Percentiles rank a stretch among this genome's conserved stretches.
Conservation (phyloP, 2,797 vertebrate species). For the Anguilla megastoma region DNA sequence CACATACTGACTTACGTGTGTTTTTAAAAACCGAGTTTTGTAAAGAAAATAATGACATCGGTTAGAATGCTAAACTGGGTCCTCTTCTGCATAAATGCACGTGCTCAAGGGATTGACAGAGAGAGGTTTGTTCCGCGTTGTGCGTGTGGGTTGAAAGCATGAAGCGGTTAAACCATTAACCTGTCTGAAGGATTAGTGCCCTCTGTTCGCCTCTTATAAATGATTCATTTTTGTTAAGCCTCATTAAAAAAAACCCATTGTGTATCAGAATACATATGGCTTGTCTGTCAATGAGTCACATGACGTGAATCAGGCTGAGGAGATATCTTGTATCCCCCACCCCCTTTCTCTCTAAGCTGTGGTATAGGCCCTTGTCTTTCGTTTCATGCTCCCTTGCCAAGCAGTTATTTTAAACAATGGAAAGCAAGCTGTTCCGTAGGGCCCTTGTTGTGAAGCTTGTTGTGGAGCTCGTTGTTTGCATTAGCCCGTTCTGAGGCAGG, state of each 20-base stretch:
- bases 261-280: conserved; percentile 22
- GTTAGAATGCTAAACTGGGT: not conserved
- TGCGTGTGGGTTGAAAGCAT: conserved; percentile 6
- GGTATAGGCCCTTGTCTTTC: not conserved
- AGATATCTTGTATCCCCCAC: not conserved
- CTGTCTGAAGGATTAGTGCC: conserved; percentile 15
- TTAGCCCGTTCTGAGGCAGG: not conserved
- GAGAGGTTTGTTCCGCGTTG: not conserved
- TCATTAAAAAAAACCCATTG: conserved; percentile 6
- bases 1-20: not conserved
- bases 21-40: not conserved
- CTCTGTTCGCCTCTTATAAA: conserved; percentile 8
- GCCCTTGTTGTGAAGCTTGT: not conserved
- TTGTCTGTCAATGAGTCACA: not conserved
- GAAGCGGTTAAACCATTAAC: conserved; percentile 15
- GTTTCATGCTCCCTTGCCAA: not conserved
- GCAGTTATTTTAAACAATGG: not conserved
- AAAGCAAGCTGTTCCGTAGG: not conserved
- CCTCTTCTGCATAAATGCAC: not conserved
- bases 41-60: not conserved
- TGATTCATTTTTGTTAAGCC: conserved; percentile 22
- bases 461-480: not conserved
- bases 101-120: not conserved
- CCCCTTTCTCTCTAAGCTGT: not conserved
- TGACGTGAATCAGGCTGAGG: not conserved